A percentile compares a stretch with the other conserved stretches of the same genome.
These are phyloP conservation scores for Phania funesta DNA, from an alignment of 2,888 invertebrate species.

Conservation along the genomic window DNA sequence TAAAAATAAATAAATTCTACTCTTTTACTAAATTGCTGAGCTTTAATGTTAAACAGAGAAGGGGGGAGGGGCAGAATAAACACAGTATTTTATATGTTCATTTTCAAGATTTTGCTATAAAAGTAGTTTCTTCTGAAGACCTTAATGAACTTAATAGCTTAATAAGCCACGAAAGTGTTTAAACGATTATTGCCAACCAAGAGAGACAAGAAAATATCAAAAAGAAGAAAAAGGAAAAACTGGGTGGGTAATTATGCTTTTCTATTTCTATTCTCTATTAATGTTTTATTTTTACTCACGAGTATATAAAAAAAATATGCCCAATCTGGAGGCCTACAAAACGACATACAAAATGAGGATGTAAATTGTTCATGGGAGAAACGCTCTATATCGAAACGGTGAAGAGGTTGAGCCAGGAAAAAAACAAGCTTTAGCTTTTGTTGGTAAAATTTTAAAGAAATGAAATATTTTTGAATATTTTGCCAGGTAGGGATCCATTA, in stretches of 20 bases:
- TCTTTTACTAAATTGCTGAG: background rate
- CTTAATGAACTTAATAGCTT: constrained; percentile 58
- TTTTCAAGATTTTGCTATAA: constrained; percentile 1
- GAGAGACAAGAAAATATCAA: constrained; percentile 1
- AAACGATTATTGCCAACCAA: constrained; percentile 1
- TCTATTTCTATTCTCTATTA: background rate
- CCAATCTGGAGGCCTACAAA: too few species aligned
- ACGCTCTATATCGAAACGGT: too few species aligned
- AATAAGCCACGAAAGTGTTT: constrained; percentile 42
- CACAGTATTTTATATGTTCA: constrained; percentile 3
- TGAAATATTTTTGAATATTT: too few species aligned
- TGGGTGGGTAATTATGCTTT: background rate
- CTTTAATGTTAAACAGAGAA: background rate
- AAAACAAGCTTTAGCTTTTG: too few species aligned
- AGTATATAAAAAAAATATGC: too few species aligned
- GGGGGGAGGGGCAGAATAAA: too few species aligned
- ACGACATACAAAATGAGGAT: too few species aligned
- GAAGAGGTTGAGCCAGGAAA: too few species aligned
- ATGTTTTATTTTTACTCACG: too few species aligned
- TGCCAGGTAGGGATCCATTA: too few species aligned
- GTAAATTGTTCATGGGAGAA: too few species aligned
- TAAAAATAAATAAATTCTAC: constrained; percentile 47
- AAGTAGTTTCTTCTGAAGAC: constrained; percentile 6
- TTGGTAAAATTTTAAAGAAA: too few species aligned
- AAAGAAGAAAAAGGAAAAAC: background rate